phyloP scores from a whole-genome alignment of 2,113 vertebrate genomes.

The Mixornis gularis region DNA sequence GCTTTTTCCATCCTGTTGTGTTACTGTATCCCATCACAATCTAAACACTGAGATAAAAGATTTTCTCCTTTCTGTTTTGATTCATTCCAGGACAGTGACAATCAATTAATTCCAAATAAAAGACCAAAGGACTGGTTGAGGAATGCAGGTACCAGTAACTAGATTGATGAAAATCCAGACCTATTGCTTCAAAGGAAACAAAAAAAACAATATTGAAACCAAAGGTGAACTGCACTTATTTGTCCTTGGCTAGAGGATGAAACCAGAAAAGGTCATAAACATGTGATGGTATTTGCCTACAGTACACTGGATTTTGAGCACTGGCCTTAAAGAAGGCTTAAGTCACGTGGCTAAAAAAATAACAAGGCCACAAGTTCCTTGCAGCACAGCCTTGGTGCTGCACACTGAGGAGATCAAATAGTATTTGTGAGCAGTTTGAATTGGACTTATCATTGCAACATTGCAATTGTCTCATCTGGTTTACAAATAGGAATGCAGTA shows the following conservation, averaged over 20 bases:
- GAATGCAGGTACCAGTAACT: background rate
- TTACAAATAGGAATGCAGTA: background rate
- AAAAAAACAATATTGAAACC: background rate
- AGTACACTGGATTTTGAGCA: background rate
- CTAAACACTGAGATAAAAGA: background rate
- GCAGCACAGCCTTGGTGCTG: background rate
- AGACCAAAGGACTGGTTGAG: background rate
- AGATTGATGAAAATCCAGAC: background rate
- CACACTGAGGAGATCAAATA: background rate
- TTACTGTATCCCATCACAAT: background rate
- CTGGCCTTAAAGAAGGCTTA: background rate
- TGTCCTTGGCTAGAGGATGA: background rate
- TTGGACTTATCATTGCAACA: background rate
- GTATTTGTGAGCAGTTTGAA: background rate
- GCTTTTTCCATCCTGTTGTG: background rate
- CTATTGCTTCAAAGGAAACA: conserved; percentile 12
- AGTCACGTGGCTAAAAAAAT: background rate
- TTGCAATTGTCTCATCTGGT: background rate
- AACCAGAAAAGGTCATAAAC: conserved; percentile 11
- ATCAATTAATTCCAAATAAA: conserved; percentile 12
- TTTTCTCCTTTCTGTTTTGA: background rate
- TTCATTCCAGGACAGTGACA: background rate
- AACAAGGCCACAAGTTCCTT: background rate
- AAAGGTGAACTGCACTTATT: background rate
- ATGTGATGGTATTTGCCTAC: background rate